Percentiles rank a stretch among this genome's conserved stretches.
Evolutionary conservation across 2,797 vertebrate species (phyloP).

Genomic region (Cichlasoma orientale): DNA sequence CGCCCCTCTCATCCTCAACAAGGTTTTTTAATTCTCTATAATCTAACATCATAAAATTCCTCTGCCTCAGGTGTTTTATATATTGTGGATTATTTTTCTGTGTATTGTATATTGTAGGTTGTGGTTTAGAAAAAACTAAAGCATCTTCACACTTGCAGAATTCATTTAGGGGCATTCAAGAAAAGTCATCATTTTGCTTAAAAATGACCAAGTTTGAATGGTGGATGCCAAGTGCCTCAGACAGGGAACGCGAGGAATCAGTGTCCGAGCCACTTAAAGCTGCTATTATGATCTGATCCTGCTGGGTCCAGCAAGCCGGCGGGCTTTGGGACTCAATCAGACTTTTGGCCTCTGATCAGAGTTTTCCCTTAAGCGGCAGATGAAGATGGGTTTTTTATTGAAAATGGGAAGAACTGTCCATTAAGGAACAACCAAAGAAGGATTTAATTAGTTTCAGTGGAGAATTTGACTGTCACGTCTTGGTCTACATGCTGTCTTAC

Average conservation of each 20-base stretch:
- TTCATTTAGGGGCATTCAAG: not conserved
- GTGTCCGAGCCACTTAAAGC: constrained; percentile 9
- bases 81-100: not conserved
- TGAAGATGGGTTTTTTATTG: constrained; percentile 12
- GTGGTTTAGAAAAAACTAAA: not conserved
- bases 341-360: constrained; percentile 23
- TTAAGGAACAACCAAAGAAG: constrained; percentile 31
- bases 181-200: constrained; percentile 1
- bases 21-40: not conserved
- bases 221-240: not conserved
- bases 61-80: not conserved
- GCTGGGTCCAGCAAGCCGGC: constrained; percentile 3
- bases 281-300: constrained; percentile 31
- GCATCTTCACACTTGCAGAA: constrained; percentile 4
- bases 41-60: not conserved
- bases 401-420: constrained; percentile 21
- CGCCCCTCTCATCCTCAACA: not conserved
- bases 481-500: constrained; percentile 12
- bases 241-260: constrained; percentile 21
- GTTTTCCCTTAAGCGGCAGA: constrained; percentile 9
- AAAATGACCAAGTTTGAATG: constrained; percentile 12
- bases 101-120: not conserved
- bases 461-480: constrained; percentile 23
- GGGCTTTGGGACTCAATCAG: constrained; percentile 14
- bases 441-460: constrained; percentile 48